phyloP scores from a whole-genome alignment of 2,888 invertebrate species.

The Clusia tigrina region DNA sequence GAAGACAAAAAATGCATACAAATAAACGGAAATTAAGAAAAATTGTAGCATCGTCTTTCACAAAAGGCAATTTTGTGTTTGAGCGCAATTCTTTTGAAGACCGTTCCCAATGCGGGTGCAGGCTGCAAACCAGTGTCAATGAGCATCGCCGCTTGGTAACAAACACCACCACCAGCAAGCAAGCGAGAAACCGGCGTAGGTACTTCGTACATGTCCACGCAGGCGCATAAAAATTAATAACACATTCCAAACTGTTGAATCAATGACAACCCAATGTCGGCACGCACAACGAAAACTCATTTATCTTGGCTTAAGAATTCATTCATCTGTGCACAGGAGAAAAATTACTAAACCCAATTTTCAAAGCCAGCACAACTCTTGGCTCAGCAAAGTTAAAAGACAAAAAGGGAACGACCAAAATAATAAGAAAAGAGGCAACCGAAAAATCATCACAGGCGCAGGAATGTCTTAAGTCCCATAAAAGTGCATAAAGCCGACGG shows the following conservation, averaged over 20 bases:
- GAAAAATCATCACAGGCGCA: slow-evolving; percentile 14
- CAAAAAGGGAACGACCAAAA: background rate
- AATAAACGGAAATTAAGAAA: background rate
- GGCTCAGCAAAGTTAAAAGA: slow-evolving; percentile 15
- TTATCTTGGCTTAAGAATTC: slow-evolving; percentile 51
- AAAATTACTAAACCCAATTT: slow-evolving; percentile 27
- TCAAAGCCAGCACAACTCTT: slow-evolving; percentile 12
- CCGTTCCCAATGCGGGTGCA: background rate
- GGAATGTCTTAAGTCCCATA: slow-evolving; percentile 22
- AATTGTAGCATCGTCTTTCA: background rate
- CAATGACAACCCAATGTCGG: slow-evolving; percentile 19
- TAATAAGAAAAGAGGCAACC: slow-evolving; percentile 1
- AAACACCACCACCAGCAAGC: slow-evolving; percentile 8
- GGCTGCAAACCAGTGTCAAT: background rate
- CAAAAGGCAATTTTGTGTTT: background rate
- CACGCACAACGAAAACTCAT: slow-evolving; percentile 50
- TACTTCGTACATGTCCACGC: background rate
- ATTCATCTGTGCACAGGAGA: slow-evolving; percentile 28
- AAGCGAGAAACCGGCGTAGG: background rate
- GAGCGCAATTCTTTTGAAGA: background rate
- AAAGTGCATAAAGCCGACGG: slow-evolving; percentile 11
- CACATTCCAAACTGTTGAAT: slow-evolving; percentile 28
- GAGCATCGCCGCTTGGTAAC: background rate
- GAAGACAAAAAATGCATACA: background rate
- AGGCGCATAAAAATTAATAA: slow-evolving; percentile 20